phyloP scores from a whole-genome alignment of 35 echinoderm and acorn worm genomes.

The Apostichopus japonicus region DNA sequence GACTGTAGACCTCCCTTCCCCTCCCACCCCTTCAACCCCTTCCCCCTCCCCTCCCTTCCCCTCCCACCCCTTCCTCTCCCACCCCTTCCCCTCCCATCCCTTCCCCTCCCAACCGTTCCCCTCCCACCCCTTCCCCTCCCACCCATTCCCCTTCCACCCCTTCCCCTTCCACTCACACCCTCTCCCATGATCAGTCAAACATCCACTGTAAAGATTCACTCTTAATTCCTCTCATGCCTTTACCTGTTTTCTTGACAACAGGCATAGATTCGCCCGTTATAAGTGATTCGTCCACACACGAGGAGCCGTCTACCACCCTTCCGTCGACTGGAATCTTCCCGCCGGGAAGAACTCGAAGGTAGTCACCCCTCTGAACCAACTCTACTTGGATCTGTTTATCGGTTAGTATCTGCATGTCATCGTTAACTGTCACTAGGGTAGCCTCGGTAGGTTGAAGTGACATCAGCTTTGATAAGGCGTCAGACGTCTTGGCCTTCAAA shows the following conservation, averaged over 20 bases:
- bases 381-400: conserved; percentile 81
- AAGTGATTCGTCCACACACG: conserved; percentile 84
- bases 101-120: too few species aligned
- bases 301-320: conserved; percentile 87
- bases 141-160: too few species aligned
- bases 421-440: conserved; percentile 71
- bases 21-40: too few species aligned
- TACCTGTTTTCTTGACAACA: conserved; percentile 93
- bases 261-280: conserved; percentile 99
- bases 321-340: conserved; percentile 96
- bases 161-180: too few species aligned
- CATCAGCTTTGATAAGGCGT: conserved; percentile 97
- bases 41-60: too few species aligned
- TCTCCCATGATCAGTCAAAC: too few species aligned
- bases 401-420: conserved; percentile 66
- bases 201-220: too few species aligned
- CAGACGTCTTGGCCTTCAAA: conserved; percentile 87
- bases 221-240: too few species aligned
- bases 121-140: too few species aligned
- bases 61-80: too few species aligned
- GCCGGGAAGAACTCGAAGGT: conserved; percentile 86
- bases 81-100: too few species aligned
- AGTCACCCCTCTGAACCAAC: conserved; percentile 79
- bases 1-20: too few species aligned
- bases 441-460: conserved; percentile 94